Evolutionary conservation across 1,140 invertebrate species (phyloP).

Genomic region (Listronotus oregonensis): DNA sequence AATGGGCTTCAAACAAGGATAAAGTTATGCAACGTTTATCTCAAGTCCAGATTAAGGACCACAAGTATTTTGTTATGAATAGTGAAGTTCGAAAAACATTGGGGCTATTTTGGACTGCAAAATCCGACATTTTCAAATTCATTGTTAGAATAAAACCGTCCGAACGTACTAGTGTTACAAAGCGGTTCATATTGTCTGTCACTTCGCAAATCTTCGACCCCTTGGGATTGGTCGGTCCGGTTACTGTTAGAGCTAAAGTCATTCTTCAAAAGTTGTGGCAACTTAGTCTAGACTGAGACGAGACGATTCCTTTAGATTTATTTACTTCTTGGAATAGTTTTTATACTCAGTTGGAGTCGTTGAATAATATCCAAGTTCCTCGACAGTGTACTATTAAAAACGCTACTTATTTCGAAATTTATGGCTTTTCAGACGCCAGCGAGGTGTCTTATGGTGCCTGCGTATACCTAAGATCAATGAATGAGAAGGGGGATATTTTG

Average conservation of each 20-base stretch:
- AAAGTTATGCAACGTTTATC: not conserved
- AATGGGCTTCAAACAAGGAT: not conserved
- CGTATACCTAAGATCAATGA: constrained; percentile 39
- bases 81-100: not conserved
- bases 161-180: too few relatives aligned
- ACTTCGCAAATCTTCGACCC: constrained; percentile 23
- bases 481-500: not conserved
- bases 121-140: not conserved
- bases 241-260: constrained; percentile 52
- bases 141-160: constrained; percentile 39
- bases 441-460: constrained; percentile 49
- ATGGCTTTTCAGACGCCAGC: constrained; percentile 54
- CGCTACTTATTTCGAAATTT: constrained; percentile 33
- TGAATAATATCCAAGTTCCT: constrained; percentile 37
- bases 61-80: not conserved
- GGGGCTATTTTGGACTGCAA: not conserved
- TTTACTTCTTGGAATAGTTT: constrained; percentile 41
- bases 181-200: constrained; percentile 47
- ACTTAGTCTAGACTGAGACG: constrained; percentile 56
- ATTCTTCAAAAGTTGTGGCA: constrained; percentile 55
- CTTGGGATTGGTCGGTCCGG: constrained; percentile 50
- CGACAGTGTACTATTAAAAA: constrained; percentile 3
- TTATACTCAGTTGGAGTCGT: constrained; percentile 12
- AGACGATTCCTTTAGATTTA: constrained; percentile 42
- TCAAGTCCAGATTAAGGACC: too few relatives aligned